Percentiles rank a stretch among this genome's conserved stretches.
Evolutionary conservation across 2,797 vertebrate genomes (phyloP).

Genomic region (Salmo trutta): DNA sequence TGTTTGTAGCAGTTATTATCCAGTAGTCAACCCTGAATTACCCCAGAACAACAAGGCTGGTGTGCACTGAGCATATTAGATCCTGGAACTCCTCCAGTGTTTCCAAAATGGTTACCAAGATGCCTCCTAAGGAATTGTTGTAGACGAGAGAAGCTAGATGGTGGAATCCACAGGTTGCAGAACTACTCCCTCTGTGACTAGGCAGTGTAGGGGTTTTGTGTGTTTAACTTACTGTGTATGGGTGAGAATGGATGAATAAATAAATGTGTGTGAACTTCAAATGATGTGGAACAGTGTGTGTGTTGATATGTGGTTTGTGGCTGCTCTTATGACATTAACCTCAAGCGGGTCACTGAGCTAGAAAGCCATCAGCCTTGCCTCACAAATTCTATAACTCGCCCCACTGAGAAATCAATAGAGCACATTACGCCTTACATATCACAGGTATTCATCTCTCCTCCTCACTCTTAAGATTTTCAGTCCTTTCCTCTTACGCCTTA

Average conservation of each 20-base stretch:
- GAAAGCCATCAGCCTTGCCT: slow-evolving; percentile 58
- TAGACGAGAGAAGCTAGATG: neutral
- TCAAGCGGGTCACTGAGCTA: slow-evolving; percentile 26
- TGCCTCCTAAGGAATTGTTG: neutral
- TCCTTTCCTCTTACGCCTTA: slow-evolving; percentile 9
- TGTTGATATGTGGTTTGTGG: slow-evolving; percentile 29
- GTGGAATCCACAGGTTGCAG: neutral
- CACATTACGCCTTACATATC: slow-evolving; percentile 59
- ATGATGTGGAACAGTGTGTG: neutral
- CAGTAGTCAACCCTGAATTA: neutral
- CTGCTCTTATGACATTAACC: slow-evolving; percentile 50
- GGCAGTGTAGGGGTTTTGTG: neutral
- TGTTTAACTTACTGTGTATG: neutral
- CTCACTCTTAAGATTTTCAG: slow-evolving; percentile 15
- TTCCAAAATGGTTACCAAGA: neutral
- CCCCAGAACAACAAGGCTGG: neutral
- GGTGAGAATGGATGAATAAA: neutral
- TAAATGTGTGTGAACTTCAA: neutral
- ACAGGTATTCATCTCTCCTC: slow-evolving; percentile 56
- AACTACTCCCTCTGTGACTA: neutral
- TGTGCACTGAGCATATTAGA: neutral
- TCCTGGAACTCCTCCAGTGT: neutral
- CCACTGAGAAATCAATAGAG: slow-evolving; percentile 68
- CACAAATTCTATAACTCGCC: slow-evolving; percentile 68
- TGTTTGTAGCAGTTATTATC: neutral